Evolutionary conservation across 1,140 invertebrate species (phyloP).

Genomic region (Psilanteris sp.): DNA sequence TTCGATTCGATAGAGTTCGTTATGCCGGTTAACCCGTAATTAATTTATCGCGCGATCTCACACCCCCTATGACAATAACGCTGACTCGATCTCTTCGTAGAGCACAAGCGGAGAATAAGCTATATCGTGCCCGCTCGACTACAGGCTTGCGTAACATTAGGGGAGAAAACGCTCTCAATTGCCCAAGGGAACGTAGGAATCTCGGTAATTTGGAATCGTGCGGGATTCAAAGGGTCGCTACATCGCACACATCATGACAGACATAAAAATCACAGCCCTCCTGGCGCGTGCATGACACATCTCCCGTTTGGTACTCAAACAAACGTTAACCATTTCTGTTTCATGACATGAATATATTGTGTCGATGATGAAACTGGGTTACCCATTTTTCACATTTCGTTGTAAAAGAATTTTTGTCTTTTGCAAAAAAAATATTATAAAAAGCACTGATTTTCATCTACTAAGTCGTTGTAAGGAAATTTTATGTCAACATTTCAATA

Average conservation of each 20-base stretch:
- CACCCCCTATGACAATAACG: slow-evolving; percentile 66
- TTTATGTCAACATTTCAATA: neutral
- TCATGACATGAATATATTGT: slow-evolving; percentile 34
- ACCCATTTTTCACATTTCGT: slow-evolving; percentile 17
- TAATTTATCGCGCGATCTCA: slow-evolving; percentile 70
- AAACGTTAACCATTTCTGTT: slow-evolving; percentile 29
- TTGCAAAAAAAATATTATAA: too few species aligned
- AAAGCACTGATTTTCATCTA: slow-evolving; percentile 24
- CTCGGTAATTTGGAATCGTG: slow-evolving; percentile 60
- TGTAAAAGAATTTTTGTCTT: slow-evolving; percentile 40
- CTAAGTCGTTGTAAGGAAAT: neutral
- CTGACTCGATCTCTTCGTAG: slow-evolving; percentile 54
- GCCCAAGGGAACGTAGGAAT: slow-evolving; percentile 57
- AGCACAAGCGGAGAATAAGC: slow-evolving; percentile 45
- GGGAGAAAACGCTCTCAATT: slow-evolving; percentile 44
- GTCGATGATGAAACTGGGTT: slow-evolving; percentile 38
- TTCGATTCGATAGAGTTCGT: slow-evolving; percentile 59
- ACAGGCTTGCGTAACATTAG: slow-evolving; percentile 44
- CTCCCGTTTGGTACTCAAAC: neutral
- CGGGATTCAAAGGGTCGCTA: slow-evolving; percentile 50
- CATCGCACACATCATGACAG: slow-evolving; percentile 50
- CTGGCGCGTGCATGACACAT: slow-evolving; percentile 17
- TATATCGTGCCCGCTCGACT: slow-evolving; percentile 19
- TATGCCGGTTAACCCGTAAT: slow-evolving; percentile 70
- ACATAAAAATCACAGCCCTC: slow-evolving; percentile 56